Conservation (phyloP, 2,797 vertebrate genomes). For the Phrynocephalus guinanensis region DNA sequence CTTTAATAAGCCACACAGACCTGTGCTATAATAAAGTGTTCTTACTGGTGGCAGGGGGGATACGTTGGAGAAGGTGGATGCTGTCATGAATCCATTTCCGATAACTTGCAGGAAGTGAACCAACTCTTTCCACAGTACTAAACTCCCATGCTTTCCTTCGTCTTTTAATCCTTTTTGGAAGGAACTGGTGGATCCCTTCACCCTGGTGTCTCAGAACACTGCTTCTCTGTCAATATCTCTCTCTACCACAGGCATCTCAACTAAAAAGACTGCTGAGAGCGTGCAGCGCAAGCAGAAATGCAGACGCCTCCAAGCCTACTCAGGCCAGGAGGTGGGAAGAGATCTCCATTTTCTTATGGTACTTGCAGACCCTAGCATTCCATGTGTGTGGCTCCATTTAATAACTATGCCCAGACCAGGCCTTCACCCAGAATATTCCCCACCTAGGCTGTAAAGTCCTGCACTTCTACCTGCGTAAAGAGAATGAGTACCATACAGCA, state of each 20-base stretch:
- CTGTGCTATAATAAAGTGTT: not conserved
- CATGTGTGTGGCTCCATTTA: too few relatives aligned
- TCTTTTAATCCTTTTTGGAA: not conserved
- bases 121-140: not conserved
- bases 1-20: not conserved
- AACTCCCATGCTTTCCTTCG: not conserved
- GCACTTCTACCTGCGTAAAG: too few relatives aligned
- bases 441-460: too few relatives aligned
- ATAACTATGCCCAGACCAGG: not conserved
- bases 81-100: not conserved
- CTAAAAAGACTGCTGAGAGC: not conserved
- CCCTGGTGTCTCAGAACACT: not conserved
- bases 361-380: too few relatives aligned
- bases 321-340: not conserved
- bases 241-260: not conserved
- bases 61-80: too few relatives aligned
- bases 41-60: not conserved
- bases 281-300: not conserved
- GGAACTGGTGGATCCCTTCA: not conserved
- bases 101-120: not conserved
- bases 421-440: too few relatives aligned
- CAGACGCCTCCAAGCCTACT: not conserved
- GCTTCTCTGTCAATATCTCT: not conserved
- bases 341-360: too few relatives aligned
- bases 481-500: too few relatives aligned